Percentiles rank a stretch among this genome's conserved stretches.
These are phyloP conservation scores for Cebuella pygmaea DNA, from an alignment of 2,797 vertebrate species.

Conservation along the genomic window DNA sequence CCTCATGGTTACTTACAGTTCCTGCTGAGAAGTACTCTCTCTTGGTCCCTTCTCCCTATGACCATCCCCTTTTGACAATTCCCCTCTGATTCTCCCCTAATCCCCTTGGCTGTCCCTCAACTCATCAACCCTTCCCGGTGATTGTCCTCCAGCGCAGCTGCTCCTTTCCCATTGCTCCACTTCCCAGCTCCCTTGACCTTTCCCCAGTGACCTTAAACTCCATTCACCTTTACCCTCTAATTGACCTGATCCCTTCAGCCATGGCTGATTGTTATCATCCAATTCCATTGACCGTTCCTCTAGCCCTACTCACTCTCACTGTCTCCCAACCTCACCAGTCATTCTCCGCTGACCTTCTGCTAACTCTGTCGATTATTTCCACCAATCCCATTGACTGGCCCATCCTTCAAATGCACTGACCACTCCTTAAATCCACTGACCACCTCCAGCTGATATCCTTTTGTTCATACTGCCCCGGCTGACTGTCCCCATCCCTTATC, in stretches of 20 bases:
- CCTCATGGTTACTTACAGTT: neutral
- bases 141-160: neutral
- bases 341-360: neutral
- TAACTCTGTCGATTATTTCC: neutral
- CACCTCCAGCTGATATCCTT: neutral
- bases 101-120: neutral
- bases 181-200: neutral
- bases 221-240: neutral
- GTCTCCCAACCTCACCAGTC: neutral
- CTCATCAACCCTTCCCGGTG: neutral
- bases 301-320: neutral
- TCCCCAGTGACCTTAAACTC: neutral
- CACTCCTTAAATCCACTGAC: neutral
- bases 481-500: conserved; percentile 13
- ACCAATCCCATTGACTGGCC: neutral
- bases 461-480: neutral
- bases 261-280: conserved; percentile 13
- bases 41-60: neutral
- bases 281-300: neutral
- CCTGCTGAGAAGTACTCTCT: neutral
- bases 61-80: neutral
- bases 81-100: neutral
- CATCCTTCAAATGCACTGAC: neutral
- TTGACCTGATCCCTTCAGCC: neutral
- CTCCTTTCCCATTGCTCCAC: neutral